Evolutionary conservation across 2,797 vertebrate species (phyloP), one percentile per base, ranked within the genome.

Genomic region (Falco biarmicus): DNA sequence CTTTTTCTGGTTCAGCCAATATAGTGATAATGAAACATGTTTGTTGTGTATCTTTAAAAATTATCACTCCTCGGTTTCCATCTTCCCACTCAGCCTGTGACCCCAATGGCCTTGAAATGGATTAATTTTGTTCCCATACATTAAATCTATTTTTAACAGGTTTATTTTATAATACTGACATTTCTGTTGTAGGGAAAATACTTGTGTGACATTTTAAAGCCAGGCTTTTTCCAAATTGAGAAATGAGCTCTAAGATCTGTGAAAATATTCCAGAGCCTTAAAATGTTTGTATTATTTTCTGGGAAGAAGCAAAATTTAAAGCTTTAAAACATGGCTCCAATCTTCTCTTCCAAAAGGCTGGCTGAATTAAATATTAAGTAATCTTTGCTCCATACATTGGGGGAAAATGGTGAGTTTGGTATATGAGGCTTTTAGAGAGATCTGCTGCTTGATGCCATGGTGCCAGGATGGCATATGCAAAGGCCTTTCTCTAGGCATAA

Each of bases 191-290:
- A 65, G 77, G 45, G 43, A 87, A 85, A 95, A 93, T 45, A 69
- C 54, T 86, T 57, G n/a, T 37, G 31, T 87, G 83, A 90, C 68
- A 87, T 94, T 96, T 90, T 75, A 84, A 93, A 86, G 12, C 53
- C 37, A 56, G 45, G 1, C 6, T 50, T 73, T 66, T 87, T 28
- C 28, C 64, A 50, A 59, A 39, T 53, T 26, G 16, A 88, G 45
- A 80, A 83, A 66, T 47, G 51, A 91, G 24, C 54, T 87, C 29
- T n/a, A 50, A 79, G 20, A 81, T 64, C 61, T 37, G 32, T 25
- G 7, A 75, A 79, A 77, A 79, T 59, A 91, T 66, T 85, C 34
- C 37, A 45, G 16, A 75, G 68, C 54, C 29, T 86, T 65, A 61
- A 75, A 94, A 70, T 60, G 77, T 50, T 73, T 91, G 22, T 91